Conservation (phyloP, 2,113 vertebrate genomes). For the Bungarus multicinctus region DNA sequence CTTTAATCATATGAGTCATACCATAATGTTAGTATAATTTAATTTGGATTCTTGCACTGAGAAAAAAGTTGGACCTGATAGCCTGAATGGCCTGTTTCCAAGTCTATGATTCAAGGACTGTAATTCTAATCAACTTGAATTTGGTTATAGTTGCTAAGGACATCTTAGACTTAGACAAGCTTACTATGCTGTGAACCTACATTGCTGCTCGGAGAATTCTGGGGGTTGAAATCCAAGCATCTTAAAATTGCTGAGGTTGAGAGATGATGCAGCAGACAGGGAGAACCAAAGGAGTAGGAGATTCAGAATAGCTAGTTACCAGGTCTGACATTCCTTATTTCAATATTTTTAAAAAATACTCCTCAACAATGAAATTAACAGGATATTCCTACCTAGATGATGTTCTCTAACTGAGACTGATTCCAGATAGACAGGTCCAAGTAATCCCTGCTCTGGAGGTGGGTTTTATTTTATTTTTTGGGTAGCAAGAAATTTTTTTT, state of each 20-base stretch:
- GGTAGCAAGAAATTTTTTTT: neutral
- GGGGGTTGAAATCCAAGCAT: neutral
- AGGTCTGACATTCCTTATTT: neutral
- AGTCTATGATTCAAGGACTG: neutral
- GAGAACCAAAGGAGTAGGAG: neutral
- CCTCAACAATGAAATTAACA: neutral
- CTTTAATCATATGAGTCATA: neutral
- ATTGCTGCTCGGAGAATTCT: neutral
- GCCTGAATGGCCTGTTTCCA: neutral
- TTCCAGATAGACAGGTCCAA: neutral
- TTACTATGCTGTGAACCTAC: neutral
- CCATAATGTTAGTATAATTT: neutral
- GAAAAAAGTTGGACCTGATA: neutral
- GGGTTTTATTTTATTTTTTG: neutral
- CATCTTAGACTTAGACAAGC: neutral
- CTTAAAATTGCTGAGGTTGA: neutral
- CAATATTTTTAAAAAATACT: neutral
- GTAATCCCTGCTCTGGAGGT: neutral
- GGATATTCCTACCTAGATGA: neutral
- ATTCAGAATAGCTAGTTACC: neutral
- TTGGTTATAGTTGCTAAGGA: neutral
- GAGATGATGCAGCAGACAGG: neutral
- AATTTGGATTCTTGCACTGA: neutral
- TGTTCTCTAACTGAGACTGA: neutral
- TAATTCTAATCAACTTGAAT: neutral